Evolutionary conservation across 1,140 invertebrate genomes (phyloP), one percentile per base, ranked within the genome.

Genomic region (Drosophila ercepeae): DNA sequence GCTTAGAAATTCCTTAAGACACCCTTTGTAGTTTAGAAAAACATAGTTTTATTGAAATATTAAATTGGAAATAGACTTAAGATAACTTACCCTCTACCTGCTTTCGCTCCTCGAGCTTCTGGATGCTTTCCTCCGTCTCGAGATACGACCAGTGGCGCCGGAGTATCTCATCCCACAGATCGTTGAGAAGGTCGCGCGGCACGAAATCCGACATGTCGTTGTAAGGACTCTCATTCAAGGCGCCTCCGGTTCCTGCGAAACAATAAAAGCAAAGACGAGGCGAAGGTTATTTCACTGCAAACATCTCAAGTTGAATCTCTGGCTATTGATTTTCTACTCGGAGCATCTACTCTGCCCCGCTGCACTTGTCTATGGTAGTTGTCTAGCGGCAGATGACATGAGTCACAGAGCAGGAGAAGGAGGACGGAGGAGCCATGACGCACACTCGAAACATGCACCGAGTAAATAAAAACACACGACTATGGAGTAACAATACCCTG

Each of bases 1-100:
- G 63, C 94, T 95, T 25, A 97, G 92, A 79, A 95, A 97, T 75
- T 97, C 94, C 75, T 94, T 94, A 50, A 97, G 95, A 63, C 94
- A 94, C 51, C 93, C 96, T 97, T 83, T 3, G 34, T 16, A 16
- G 4, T 2, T 16, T 6, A 6, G 11, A 6, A 16, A 13, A 14
- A 14, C 1, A 7, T 16, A 3, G n/a, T 14, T 19, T 7, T 1
- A 9, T 14, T 34, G n/a, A 19, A 7, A 7, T 0, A 39, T 19
- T 39, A 18, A 29, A 42, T 8, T n/a, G n/a, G n/a, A n/a, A n/a
- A n/a, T n/a, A n/a, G 59, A 18, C 36, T 42, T 39, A 23, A 7
- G n/a, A 21, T n/a, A n/a, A 55, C 49, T 72, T 92, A 96, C 95
- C 94, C 94, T 96, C 95, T 14, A 97, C 91, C 91, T 96, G 95